Base-by-base conservation (phyloP, 2,888 invertebrate species). In the Trissoscelio sp. region DNA sequence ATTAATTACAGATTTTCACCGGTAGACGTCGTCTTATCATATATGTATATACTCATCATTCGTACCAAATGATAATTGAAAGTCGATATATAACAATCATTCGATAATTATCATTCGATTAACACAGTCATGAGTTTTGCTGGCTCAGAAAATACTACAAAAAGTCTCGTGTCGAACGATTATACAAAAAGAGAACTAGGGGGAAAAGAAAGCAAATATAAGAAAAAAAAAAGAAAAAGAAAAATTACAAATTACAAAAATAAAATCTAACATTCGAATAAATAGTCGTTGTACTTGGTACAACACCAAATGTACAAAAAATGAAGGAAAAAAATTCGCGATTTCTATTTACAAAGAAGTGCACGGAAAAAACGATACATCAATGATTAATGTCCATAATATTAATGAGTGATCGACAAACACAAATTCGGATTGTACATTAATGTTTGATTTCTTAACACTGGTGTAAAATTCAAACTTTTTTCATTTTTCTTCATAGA, bases 111-210 rank as follows among this genome's bases (percentile, higher is more conserved):
- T n/a, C 34, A 51, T n/a, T 53, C 37, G 7, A 5, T 55, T 91
- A 87, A 88, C 90, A 90, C 90, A 91, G 86, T 88, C 87, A 86
- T 87, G 86, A 87, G 85, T 86, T 85, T 87, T 85, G 48, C 22
- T 57, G 5, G 39, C 86, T 88, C 85, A 87, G 87, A 86, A 88
- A 87, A 84, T 87, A 86, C 89, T 46, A 46, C 20, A 89, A 89
- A 89, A 88, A 7, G 24, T 28, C 12, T 31, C 9, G 11, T 7
- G 16, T 51, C 24, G 20, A 48, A 48, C 22, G 16, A n/a, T 9
- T n/a, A n/a, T n/a, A 28, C 28, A 28, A 28, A 28, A 28, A 28
- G 7, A 28, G 28, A 28, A 28, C 28, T 28, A 28, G n/a, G n/a
- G n/a, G 34, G 9, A 37, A 37, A 37, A 37, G 9, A 44, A 44